phyloP scores from a whole-genome alignment of 2,113 vertebrate species.

The Caretta caretta region DNA sequence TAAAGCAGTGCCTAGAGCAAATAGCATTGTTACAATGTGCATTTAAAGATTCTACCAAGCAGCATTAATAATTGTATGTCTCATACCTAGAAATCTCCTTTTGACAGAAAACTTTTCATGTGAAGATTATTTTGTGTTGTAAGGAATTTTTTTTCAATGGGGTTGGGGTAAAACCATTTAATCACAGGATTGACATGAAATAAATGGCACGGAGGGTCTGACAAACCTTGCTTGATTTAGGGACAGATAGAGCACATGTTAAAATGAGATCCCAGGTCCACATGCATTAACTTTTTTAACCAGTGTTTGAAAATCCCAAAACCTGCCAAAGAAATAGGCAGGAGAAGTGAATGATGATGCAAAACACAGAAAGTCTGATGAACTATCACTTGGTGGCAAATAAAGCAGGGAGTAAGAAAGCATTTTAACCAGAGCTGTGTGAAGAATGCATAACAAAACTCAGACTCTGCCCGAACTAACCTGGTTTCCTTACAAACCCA shows the following conservation, averaged over 20 bases:
- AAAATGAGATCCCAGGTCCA: constrained; percentile 64
- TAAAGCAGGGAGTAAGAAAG: constrained; percentile 8
- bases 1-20: constrained; percentile 78
- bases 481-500: neutral
- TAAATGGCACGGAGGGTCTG: neutral
- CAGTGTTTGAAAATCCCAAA: constrained; percentile 57
- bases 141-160: constrained; percentile 11
- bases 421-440: neutral
- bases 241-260: constrained; percentile 52
- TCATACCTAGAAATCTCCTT: constrained; percentile 65
- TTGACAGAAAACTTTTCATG: constrained; percentile 43
- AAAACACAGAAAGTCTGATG: constrained; percentile 52
- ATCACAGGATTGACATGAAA: constrained; percentile 62
- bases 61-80: constrained; percentile 75
- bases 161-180: constrained; percentile 65
- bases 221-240: constrained; percentile 55
- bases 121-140: constrained; percentile 26
- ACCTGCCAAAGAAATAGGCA: constrained; percentile 56
- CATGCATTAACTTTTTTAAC: constrained; percentile 29
- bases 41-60: constrained; percentile 76
- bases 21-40: constrained; percentile 73
- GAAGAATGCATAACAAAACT: constrained; percentile 2
- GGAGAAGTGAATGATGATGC: constrained; percentile 32
- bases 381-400: neutral
- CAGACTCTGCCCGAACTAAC: constrained; percentile 29